Base-by-base conservation (phyloP, 2,888 invertebrate species). In the Agonopterix alstromeriana region DNA sequence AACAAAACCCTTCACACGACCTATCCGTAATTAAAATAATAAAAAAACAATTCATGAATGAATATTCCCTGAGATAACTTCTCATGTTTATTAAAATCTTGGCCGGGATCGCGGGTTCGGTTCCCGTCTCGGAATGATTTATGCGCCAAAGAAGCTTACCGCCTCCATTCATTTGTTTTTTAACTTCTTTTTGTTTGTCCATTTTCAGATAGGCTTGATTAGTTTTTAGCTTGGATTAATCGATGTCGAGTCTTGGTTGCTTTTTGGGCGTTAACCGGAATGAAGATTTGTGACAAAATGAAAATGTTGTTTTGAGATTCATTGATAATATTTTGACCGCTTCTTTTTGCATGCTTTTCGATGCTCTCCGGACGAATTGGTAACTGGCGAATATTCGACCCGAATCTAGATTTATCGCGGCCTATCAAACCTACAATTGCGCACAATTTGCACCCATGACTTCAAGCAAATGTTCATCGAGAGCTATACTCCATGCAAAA, bases 91-190 rank as follows among this genome's bases (percentile, higher is more conserved):
- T 87, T 87, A 87, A 85, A 85, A 82, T 75, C 81, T 79, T 70
- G 63, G 60, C 58, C 65, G 60, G 69, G 70, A 71, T 73, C 74
- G 70, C 70, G 62, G 65, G 73, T 76, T 78, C 67, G 64, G 73
- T 72, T 70, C 73, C 80, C 69, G 73, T 65, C 74, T 60, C 52
- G 54, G 52, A 60, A 76, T 87, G 86, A 87, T 87, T 87, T 87
- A 87, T 86, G 79, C 67, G 58, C 62, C 60, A 61, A 63, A 67
- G 77, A 69, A 75, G 77, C 76, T 70, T 65, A 62, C 77, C 82
- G 76, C 78, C 77, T 77, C 70, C 86, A 83, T 85, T 84, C 86
- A 86, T 86, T 85, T 84, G 82, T 84, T 85, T 84, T 84, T 82
- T 80, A 72, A 60, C 57, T 55, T 61, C 61, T 63, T 11, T 42